Evolutionary conservation across 2,113 vertebrate species (phyloP).

Genomic region (Poeciliopsis retropinna): DNA sequence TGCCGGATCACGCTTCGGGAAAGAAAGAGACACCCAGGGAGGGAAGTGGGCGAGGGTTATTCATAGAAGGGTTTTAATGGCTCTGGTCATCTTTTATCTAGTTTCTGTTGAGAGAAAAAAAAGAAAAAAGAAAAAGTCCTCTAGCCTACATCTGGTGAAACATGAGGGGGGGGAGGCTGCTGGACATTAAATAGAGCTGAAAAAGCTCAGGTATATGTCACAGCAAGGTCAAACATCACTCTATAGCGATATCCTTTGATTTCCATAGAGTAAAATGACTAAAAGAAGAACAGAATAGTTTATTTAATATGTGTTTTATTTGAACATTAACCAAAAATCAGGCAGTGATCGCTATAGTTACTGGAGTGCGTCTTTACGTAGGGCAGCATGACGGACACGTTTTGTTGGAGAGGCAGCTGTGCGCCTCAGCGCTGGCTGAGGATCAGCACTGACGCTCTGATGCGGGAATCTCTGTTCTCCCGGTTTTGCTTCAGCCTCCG

Average conservation of each 20-base stretch:
- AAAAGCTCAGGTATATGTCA: constrained; percentile 33
- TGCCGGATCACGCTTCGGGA: constrained; percentile 46
- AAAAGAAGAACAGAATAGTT: not conserved
- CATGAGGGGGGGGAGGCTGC: not conserved
- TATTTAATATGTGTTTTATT: constrained; percentile 4
- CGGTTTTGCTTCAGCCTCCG: constrained; percentile 78
- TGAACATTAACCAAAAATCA: not conserved
- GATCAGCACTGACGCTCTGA: constrained; percentile 67
- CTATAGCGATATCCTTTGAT: constrained; percentile 9
- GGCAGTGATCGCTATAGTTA: not conserved
- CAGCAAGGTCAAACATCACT: constrained; percentile 35
- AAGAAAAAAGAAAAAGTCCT: not conserved
- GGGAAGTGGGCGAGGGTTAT: constrained; percentile 15
- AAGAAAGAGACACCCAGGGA: constrained; percentile 54
- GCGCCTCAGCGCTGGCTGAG: constrained; percentile 52
- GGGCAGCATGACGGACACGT: not conserved
- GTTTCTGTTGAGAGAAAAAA: constrained; percentile 16
- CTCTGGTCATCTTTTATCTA: constrained; percentile 29
- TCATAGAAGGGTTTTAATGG: constrained; percentile 45
- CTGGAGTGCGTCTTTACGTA: not conserved
- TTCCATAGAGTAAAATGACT: constrained; percentile 2
- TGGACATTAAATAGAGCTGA: constrained; percentile 44
- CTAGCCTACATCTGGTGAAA: not conserved
- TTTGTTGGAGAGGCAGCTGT: constrained; percentile 1
- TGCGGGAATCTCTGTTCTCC: constrained; percentile 77